These are phyloP conservation scores for Cecropterus lyciades DNA, from an alignment of 1,140 invertebrate genomes.

Conservation along the genomic window DNA sequence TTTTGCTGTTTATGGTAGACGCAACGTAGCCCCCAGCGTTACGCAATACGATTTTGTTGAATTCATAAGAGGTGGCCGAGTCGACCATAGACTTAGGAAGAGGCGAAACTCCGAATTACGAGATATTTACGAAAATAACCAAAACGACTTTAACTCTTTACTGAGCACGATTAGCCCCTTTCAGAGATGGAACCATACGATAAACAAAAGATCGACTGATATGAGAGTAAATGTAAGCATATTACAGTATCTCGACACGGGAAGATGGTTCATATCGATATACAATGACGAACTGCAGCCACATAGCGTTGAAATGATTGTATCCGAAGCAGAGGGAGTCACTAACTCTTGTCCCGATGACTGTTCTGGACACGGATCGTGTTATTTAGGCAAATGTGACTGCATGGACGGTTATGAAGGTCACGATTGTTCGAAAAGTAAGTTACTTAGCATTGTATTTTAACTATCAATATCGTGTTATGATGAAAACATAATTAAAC, in stretches of 20 bases:
- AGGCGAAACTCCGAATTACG: conserved; percentile 70
- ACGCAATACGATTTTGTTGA: conserved; percentile 98
- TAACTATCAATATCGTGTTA: background rate
- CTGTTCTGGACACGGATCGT: conserved; percentile 97
- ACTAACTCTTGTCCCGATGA: conserved; percentile 96
- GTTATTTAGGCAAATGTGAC: conserved; percentile 96
- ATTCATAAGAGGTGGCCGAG: conserved; percentile 92
- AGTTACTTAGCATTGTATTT: conserved; percentile 64
- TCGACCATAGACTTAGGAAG: conserved; percentile 89
- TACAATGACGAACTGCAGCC: conserved; percentile 97
- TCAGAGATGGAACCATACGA: conserved; percentile 85
- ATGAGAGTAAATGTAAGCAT: conserved; percentile 93
- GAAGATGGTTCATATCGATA: conserved; percentile 97
- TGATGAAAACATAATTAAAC: background rate
- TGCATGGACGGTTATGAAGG: conserved; percentile 98
- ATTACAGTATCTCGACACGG: conserved; percentile 95
- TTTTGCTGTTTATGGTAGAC: conserved; percentile 96
- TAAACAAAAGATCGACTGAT: conserved; percentile 85
- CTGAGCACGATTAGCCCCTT: conserved; percentile 83
- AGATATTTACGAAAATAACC: conserved; percentile 59
- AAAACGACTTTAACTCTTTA: conserved; percentile 69
- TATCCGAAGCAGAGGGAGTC: conserved; percentile 93
- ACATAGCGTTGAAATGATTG: conserved; percentile 91
- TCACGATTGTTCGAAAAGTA: conserved; percentile 95
- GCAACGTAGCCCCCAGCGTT: conserved; percentile 96